Percentiles rank a stretch among this genome's conserved stretches.
These are phyloP conservation scores for Xestia sexstrigata DNA, from an alignment of 2,888 invertebrate genomes.

Conservation along the genomic window DNA sequence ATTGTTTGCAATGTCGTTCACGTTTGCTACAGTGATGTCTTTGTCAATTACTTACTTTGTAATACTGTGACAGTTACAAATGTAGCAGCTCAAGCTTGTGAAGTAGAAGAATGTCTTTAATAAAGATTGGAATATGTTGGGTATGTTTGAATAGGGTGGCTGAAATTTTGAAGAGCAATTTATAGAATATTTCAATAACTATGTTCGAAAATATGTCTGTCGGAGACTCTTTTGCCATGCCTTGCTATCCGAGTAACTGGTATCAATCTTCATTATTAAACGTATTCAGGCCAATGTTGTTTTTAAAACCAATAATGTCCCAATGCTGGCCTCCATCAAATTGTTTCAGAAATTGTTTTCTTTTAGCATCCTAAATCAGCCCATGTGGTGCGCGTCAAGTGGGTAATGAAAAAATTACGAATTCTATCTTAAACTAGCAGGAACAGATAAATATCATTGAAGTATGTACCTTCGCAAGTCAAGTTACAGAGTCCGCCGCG, in stretches of 20 bases:
- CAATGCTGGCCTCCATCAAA: too few species aligned
- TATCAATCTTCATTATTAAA: too few species aligned
- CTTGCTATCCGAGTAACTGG: neutral
- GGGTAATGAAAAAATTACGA: neutral
- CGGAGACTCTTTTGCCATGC: neutral
- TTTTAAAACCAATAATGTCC: neutral
- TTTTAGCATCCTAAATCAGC: neutral
- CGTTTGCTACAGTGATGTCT: conserved; percentile 59
- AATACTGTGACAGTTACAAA: conserved; percentile 18
- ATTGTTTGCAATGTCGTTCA: conserved; percentile 62
- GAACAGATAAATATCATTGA: neutral
- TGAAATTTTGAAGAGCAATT: neutral
- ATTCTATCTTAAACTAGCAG: neutral
- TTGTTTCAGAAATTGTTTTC: too few species aligned
- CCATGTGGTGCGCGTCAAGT: neutral
- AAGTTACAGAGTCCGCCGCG: conserved; percentile 86
- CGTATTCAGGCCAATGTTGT: neutral
- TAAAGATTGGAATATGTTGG: conserved; percentile 15
- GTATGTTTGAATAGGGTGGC: neutral
- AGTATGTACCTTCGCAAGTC: conserved; percentile 79
- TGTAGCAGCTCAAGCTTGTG: conserved; percentile 8
- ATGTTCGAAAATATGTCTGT: neutral
- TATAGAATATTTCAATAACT: neutral
- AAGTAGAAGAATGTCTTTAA: conserved; percentile 3
- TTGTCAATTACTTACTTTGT: conserved; percentile 64